Evolutionary conservation across 2,888 invertebrate genomes (phyloP).

Genomic region (Pandemis cinnamomeana): DNA sequence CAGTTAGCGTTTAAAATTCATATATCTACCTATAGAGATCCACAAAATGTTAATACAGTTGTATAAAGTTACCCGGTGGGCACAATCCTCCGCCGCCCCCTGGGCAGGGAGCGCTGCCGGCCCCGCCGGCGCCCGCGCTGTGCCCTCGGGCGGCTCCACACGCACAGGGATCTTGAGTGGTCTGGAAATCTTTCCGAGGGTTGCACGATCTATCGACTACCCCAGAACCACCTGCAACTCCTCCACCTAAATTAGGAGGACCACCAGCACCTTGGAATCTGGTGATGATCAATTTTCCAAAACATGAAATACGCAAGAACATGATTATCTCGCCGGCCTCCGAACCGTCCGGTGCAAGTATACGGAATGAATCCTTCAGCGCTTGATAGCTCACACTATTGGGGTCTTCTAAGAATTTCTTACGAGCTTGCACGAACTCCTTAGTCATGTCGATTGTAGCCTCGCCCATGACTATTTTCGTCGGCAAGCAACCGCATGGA

Average conservation of each 20-base stretch:
- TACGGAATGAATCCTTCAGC: constrained; percentile 85
- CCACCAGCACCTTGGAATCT: constrained; percentile 83
- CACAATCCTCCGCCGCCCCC: constrained; percentile 48
- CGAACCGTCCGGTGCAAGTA: constrained; percentile 77
- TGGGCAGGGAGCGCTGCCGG: neutral
- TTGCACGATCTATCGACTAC: constrained; percentile 71
- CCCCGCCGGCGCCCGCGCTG: constrained; percentile 45
- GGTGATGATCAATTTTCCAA: constrained; percentile 87
- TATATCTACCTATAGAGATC: neutral
- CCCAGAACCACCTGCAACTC: constrained; percentile 49
- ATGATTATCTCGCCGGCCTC: constrained; percentile 85
- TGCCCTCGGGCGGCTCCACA: constrained; percentile 63
- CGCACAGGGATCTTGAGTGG: constrained; percentile 66
- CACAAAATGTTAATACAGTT: neutral
- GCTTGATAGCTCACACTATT: constrained; percentile 82
- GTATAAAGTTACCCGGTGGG: constrained; percentile 57
- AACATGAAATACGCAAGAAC: constrained; percentile 87
- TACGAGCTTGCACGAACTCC: constrained; percentile 84
- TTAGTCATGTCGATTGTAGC: constrained; percentile 85
- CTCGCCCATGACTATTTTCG: constrained; percentile 85
- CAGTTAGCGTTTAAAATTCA: neutral
- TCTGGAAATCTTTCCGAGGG: constrained; percentile 65
- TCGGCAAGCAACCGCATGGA: constrained; percentile 86
- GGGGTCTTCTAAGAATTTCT: constrained; percentile 76
- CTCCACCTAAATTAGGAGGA: constrained; percentile 59